Evolutionary conservation across 2,113 vertebrate genomes (phyloP).

Genomic region (Leuciscus idus): DNA sequence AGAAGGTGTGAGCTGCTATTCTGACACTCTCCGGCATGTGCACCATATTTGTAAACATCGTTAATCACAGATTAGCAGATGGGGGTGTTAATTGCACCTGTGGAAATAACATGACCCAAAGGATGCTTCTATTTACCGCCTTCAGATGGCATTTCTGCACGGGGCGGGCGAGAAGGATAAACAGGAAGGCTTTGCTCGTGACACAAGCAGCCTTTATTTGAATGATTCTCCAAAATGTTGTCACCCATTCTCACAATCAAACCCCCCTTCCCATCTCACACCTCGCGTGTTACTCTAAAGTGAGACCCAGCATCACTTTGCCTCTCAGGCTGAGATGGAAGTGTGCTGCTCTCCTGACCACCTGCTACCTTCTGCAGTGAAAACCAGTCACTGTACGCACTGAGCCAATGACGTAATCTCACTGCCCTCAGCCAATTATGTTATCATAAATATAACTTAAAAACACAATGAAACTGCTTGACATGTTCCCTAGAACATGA

Average conservation of each 20-base stretch:
- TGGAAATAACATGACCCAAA: conserved; percentile 86
- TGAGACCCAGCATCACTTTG: conserved; percentile 36
- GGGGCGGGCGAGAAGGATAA: conserved; percentile 10
- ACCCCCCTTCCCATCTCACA: conserved; percentile 29
- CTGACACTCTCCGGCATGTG: conserved; percentile 63
- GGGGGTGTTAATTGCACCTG: conserved; percentile 90
- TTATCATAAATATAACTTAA: background rate
- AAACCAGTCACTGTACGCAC: background rate
- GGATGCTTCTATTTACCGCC: conserved; percentile 88
- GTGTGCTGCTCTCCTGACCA: conserved; percentile 40
- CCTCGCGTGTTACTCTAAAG: conserved; percentile 43
- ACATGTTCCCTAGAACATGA: background rate
- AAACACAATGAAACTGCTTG: background rate
- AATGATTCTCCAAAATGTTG: conserved; percentile 32
- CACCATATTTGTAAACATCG: conserved; percentile 87
- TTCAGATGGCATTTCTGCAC: conserved; percentile 64
- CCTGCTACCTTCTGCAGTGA: conserved; percentile 43
- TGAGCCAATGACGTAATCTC: background rate
- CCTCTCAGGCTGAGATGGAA: conserved; percentile 37
- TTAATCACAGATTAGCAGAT: conserved; percentile 96
- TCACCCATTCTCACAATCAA: background rate
- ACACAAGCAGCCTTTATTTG: conserved; percentile 33
- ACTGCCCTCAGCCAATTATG: background rate
- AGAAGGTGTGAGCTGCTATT: conserved; percentile 55
- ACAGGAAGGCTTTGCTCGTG: background rate